Evolutionary conservation across 2,888 invertebrate species (phyloP).

Genomic region (Drosophila macrospina): DNA sequence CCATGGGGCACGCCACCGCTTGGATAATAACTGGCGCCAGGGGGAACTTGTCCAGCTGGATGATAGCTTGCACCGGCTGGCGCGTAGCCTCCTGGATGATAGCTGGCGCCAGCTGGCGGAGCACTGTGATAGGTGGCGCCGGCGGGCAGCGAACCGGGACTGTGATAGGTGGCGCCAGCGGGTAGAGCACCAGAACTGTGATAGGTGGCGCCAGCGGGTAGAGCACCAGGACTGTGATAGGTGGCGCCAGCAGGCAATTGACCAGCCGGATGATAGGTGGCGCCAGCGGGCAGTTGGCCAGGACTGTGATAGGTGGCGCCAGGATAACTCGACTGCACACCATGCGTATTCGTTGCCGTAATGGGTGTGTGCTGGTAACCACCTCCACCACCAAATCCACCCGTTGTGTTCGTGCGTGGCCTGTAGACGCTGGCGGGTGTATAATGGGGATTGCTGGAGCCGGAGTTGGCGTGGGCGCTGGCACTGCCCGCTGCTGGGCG

Average conservation of each 20-base stretch:
- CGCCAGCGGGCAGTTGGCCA: slow-evolving; percentile 68
- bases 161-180: slow-evolving; percentile 66
- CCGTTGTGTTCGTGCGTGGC: slow-evolving; percentile 71
- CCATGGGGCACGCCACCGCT: slow-evolving; percentile 69
- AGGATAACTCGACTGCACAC: slow-evolving; percentile 82
- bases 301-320: slow-evolving; percentile 68
- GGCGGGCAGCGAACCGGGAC: slow-evolving; percentile 48
- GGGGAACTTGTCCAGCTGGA: slow-evolving; percentile 59
- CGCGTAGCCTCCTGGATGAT: slow-evolving; percentile 63
- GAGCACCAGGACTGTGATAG: slow-evolving; percentile 57
- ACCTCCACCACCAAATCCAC: slow-evolving; percentile 52
- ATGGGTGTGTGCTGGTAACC: slow-evolving; percentile 74
- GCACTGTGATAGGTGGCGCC: slow-evolving; percentile 66
- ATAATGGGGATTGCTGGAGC: slow-evolving; percentile 38
- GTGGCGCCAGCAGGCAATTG: slow-evolving; percentile 68
- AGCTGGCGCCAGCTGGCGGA: slow-evolving; percentile 65
- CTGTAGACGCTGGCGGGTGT: slow-evolving; percentile 70
- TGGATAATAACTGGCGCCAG: slow-evolving; percentile 76
- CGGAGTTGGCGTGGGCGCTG: neutral
- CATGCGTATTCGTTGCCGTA: slow-evolving; percentile 72
- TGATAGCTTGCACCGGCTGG: slow-evolving; percentile 70
- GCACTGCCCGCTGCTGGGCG: slow-evolving; percentile 36
- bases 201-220: slow-evolving; percentile 62
- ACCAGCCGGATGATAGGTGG: slow-evolving; percentile 76
- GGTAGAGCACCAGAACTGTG: slow-evolving; percentile 51